These are phyloP conservation scores for Habropoda laboriosa DNA, from an alignment of 1,140 invertebrate genomes.

Conservation along the genomic window DNA sequence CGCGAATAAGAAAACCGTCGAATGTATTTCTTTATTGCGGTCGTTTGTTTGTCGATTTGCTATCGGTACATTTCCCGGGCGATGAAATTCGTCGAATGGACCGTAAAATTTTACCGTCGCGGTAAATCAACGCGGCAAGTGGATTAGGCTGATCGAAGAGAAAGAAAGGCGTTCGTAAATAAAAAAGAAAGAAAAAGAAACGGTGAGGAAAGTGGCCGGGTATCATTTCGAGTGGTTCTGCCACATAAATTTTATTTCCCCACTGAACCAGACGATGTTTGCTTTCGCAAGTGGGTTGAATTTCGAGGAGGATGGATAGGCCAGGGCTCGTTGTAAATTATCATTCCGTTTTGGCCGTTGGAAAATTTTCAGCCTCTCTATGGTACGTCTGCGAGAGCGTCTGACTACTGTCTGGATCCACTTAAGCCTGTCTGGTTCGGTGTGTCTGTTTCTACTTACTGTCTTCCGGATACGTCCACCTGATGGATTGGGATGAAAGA, in stretches of 20 bases:
- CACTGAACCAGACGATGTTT: not conserved
- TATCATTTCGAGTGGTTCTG: not conserved
- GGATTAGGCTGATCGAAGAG: not conserved
- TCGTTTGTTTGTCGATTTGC: not conserved
- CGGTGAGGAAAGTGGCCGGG: not conserved
- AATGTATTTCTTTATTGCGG: not conserved
- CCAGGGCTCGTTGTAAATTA: not conserved
- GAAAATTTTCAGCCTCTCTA: not conserved
- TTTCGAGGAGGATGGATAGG: not conserved
- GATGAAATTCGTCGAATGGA: not conserved
- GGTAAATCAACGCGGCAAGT: not conserved
- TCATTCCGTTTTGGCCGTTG: not conserved
- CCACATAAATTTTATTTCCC: not conserved
- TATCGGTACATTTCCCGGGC: not conserved
- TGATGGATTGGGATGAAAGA: no score
- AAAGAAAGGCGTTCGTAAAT: not conserved
- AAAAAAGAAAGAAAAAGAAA: not conserved
- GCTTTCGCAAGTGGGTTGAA: not conserved
- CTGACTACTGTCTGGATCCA: conserved; percentile 6
- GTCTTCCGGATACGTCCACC: not conserved
- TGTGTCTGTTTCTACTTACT: not conserved
- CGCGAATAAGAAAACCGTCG: not conserved
- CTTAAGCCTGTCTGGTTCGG: not conserved
- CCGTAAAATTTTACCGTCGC: not conserved
- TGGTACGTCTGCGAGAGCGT: not conserved